phyloP scores from a whole-genome alignment of 1,140 invertebrate species.

The Nebria ingens region DNA sequence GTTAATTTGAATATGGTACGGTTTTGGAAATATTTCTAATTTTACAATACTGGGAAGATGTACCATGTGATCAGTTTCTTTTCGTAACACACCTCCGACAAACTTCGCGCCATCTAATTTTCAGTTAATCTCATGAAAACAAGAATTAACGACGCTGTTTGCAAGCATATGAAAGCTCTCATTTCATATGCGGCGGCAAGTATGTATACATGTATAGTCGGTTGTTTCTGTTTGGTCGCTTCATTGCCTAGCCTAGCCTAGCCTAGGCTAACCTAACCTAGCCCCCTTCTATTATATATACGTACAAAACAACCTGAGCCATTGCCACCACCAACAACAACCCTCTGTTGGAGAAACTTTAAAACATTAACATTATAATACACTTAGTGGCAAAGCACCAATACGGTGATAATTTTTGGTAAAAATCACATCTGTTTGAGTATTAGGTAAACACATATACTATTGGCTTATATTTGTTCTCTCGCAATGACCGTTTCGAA shows the following conservation, averaged over 20 bases:
- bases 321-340: not conserved
- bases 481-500: too few species aligned
- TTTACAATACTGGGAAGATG: not conserved
- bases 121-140: conserved; percentile 35
- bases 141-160: conserved; percentile 36
- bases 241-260: conserved; percentile 18
- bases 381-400: too few species aligned
- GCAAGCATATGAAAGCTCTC: conserved; percentile 29
- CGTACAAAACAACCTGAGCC: not conserved
- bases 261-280: not conserved
- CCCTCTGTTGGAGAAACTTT: conserved; percentile 26
- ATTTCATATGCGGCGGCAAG: conserved; percentile 4
- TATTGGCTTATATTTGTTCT: too few species aligned
- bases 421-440: too few species aligned
- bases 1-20: not conserved
- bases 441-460: too few species aligned
- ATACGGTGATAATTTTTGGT: too few species aligned
- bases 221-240: too few species aligned
- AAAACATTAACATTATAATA: conserved; percentile 32
- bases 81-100: conserved; percentile 20
- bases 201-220: too few species aligned
- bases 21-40: too few species aligned
- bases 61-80: not conserved
- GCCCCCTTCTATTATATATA: not conserved
- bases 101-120: conserved; percentile 35